These are phyloP conservation scores for Mungos mungo DNA, from an alignment of 2,113 vertebrate species.

Conservation along the genomic window DNA sequence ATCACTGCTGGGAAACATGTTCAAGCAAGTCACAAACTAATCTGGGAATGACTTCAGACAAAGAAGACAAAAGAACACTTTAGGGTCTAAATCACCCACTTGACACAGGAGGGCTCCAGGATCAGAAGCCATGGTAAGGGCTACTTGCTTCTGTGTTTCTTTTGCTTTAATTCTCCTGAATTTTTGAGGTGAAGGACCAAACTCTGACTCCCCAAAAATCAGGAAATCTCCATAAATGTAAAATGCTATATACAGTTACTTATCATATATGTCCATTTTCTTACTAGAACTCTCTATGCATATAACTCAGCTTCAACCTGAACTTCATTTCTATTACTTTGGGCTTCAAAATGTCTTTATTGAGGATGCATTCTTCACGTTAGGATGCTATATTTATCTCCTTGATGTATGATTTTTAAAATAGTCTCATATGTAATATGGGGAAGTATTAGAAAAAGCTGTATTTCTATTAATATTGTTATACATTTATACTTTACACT, in stretches of 20 bases:
- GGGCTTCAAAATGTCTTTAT: not conserved
- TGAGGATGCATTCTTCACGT: not conserved
- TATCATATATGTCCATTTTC: not conserved
- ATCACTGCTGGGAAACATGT: slow-evolving; percentile 43
- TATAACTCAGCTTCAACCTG: not conserved
- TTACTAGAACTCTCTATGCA: not conserved
- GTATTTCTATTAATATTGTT: not conserved
- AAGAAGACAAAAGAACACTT: slow-evolving; percentile 60
- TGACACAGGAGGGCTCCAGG: slow-evolving; percentile 10
- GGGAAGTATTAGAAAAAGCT: not conserved
- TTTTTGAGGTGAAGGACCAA: not conserved
- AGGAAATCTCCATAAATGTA: not conserved
- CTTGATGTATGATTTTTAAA: not conserved
- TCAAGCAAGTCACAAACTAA: not conserved
- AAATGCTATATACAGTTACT: not conserved
- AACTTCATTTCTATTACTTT: not conserved
- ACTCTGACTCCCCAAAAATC: not conserved
- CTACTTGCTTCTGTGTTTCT: not conserved
- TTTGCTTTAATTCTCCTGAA: not conserved
- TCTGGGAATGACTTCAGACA: slow-evolving; percentile 13
- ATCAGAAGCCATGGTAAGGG: not conserved
- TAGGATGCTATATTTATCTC: not conserved
- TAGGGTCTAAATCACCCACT: slow-evolving; percentile 43
- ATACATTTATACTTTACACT: not conserved
- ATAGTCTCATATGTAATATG: not conserved